Evolutionary conservation across 1,140 invertebrate species (phyloP), one percentile per base, ranked within the genome.

Genomic region (Drosophila tani): DNA sequence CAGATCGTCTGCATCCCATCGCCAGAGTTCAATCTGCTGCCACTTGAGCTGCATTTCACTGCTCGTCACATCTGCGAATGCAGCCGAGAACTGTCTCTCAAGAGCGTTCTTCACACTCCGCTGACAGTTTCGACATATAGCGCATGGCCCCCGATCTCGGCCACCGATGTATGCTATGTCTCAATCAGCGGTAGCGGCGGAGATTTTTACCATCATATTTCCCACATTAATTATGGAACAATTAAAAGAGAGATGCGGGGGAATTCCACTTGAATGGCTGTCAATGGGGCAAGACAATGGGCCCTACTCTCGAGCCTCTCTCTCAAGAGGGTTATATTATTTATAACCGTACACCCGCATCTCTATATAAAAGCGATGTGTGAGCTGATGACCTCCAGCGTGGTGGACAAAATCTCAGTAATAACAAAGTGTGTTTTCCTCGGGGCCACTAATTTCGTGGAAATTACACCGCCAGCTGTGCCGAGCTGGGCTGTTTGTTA

Each of bases 141-240:
- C 75, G 57, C 50, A 55, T 70, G 46, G 56, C 60, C 43, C 27
- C 35, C 43, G 32, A 49, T 60, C 51, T 62, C 32, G 38, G 53
- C 46, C 55, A 53, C 50, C 64, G 46, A 29, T 63, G 67, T 66
- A 53, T 82, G 80, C 77, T 59, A 79, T 84, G 46, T 75, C 85
- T 90, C 84, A 88, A 88, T 88, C 84, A 78, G 43, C 84, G 32
- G 55, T 59, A 71, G 43, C 84, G 32, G 55, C 58, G 51, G 69
- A 75, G 67, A 71, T 59, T 88, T 78, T 67, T 63, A 67, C 62
- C 38, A 81, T 12, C 40, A 67, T 74, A 69, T 70, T 87, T 88
- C 84, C 84, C 84, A 88, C 84, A 88, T 88, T 88, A 88, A 88
- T 88, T 88, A 88, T 84, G 85, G 66, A 69, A 90, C 84, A 88